These are phyloP conservation scores for Chrysomallon squamiferum DNA, from an alignment of 1,140 invertebrate species.

Conservation along the genomic window DNA sequence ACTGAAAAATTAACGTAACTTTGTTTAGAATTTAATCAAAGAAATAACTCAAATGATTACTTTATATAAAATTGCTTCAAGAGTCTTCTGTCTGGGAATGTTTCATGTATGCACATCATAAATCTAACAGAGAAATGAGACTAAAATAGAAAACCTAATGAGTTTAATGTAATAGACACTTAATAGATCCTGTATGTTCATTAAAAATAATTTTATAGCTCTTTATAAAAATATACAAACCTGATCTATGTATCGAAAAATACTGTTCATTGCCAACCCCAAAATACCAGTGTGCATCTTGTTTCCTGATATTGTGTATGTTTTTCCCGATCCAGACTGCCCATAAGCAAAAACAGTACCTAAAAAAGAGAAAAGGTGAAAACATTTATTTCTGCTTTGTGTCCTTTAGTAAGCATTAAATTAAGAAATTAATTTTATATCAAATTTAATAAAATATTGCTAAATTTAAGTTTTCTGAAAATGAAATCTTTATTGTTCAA, in stretches of 20 bases:
- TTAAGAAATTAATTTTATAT: not conserved
- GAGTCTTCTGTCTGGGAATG: too few species aligned
- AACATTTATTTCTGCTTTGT: not conserved
- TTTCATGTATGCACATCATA: too few species aligned
- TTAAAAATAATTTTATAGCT: too few species aligned
- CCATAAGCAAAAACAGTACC: slow-evolving; percentile 99
- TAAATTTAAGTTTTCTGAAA: not conserved
- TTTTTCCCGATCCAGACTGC: slow-evolving; percentile 98
- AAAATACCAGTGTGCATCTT: slow-evolving; percentile 94
- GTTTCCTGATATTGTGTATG: slow-evolving; percentile 98
- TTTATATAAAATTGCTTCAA: too few species aligned
- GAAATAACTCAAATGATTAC: too few species aligned
- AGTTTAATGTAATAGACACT: too few species aligned
- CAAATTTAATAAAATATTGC: not conserved
- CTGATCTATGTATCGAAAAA: slow-evolving; percentile 96
- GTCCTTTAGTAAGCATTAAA: not conserved
- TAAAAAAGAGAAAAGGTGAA: slow-evolving; percentile 23
- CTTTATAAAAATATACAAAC: too few species aligned
- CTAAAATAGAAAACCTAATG: too few species aligned
- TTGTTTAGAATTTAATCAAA: too few species aligned
- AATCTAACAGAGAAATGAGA: too few species aligned
- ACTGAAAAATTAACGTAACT: slow-evolving; percentile 48
- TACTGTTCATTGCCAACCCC: slow-evolving; percentile 96
- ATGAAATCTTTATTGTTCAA: too few species aligned
- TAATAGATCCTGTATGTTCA: too few species aligned